These are phyloP conservation scores for Neodiprion lecontei DNA, from an alignment of 1,140 invertebrate genomes.

Conservation along the genomic window DNA sequence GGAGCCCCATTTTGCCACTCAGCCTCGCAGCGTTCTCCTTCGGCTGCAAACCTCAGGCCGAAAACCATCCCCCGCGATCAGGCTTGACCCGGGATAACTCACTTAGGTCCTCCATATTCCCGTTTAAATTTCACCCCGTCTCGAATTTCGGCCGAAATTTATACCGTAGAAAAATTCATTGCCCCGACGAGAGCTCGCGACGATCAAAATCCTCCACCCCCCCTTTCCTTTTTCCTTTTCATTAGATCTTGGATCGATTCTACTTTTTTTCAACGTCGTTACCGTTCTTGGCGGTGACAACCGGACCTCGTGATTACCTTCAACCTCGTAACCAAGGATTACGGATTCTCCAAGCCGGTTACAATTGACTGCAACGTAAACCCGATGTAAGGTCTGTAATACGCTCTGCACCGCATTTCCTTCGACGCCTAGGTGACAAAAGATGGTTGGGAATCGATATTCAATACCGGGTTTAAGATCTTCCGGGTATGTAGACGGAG, in stretches of 20 bases:
- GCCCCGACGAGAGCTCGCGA: too few species aligned
- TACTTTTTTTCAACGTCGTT: constrained; percentile 9
- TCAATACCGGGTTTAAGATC: background rate
- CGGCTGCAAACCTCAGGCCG: background rate
- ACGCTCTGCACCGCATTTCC: background rate
- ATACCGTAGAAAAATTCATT: background rate
- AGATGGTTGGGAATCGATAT: background rate
- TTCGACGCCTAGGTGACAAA: background rate
- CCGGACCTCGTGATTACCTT: background rate
- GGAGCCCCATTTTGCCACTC: background rate
- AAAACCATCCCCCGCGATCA: background rate
- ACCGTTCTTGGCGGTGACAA: background rate
- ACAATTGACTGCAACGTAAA: background rate
- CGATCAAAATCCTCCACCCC: background rate
- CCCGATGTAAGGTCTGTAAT: background rate
- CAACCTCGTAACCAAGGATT: background rate
- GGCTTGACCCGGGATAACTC: too few species aligned
- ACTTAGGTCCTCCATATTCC: too few species aligned
- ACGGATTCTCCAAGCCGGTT: background rate
- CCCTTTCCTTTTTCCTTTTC: background rate
- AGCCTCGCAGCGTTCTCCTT: background rate
- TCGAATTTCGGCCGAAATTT: background rate
- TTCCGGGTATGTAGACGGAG: too few species aligned
- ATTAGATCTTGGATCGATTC: constrained; percentile 11
- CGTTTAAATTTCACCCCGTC: too few species aligned